Conservation (phyloP, 2,113 vertebrate species). For the Corydoras maculifer region DNA sequence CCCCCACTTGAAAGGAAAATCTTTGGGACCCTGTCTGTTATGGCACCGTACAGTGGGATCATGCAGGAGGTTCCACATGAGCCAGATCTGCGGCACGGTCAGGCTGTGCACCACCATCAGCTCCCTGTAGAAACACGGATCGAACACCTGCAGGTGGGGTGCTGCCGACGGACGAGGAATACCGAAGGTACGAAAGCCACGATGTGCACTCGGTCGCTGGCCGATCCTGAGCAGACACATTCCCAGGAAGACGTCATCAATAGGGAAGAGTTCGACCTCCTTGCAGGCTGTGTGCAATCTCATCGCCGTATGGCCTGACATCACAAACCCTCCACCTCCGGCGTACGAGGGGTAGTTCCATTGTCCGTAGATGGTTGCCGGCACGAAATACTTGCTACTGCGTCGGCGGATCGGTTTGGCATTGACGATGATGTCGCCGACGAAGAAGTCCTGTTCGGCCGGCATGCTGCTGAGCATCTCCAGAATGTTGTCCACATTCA, state of each 20-base stretch:
- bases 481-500: slow-evolving; percentile 87
- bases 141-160: slow-evolving; percentile 84
- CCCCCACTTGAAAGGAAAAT: slow-evolving; percentile 66
- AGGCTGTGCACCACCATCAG: slow-evolving; percentile 95
- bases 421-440: slow-evolving; percentile 86
- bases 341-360: slow-evolving; percentile 83
- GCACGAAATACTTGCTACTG: slow-evolving; percentile 89
- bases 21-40: slow-evolving; percentile 44
- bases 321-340: slow-evolving; percentile 86
- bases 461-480: slow-evolving; percentile 73
- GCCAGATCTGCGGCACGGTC: slow-evolving; percentile 89
- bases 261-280: slow-evolving; percentile 93
- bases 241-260: slow-evolving; percentile 92
- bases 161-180: slow-evolving; percentile 85
- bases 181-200: slow-evolving; percentile 93
- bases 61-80: slow-evolving; percentile 94
- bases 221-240: slow-evolving; percentile 90
- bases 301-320: slow-evolving; percentile 77
- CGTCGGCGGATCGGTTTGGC: slow-evolving; percentile 80
- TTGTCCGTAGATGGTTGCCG: slow-evolving; percentile 81
- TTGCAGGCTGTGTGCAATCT: slow-evolving; percentile 76
- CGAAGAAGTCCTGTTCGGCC: slow-evolving; percentile 73
- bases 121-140: slow-evolving; percentile 92
- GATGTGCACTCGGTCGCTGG: slow-evolving; percentile 75
- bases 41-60: slow-evolving; percentile 76